These are phyloP conservation scores for Lasioglossum baleicum DNA, from an alignment of 1,140 invertebrate species.

Conservation along the genomic window DNA sequence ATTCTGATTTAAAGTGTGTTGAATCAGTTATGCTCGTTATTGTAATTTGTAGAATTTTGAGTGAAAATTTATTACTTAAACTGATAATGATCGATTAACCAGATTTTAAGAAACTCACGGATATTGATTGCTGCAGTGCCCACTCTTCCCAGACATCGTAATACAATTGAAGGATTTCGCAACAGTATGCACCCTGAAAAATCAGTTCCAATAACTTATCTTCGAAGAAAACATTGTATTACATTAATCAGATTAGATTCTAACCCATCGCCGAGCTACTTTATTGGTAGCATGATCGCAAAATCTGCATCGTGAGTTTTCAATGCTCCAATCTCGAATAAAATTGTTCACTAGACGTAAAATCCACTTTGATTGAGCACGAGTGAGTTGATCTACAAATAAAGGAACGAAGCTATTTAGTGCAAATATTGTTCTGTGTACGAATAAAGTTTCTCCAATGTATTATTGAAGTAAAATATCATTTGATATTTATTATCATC, in stretches of 20 bases:
- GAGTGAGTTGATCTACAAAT: conserved; percentile 23
- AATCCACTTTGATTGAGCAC: conserved; percentile 19
- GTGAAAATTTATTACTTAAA: too few relatives aligned
- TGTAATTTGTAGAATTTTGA: too few relatives aligned
- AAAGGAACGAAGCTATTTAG: conserved; percentile 10
- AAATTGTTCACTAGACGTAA: conserved; percentile 50
- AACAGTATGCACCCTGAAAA: conserved; percentile 38
- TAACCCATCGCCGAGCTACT: conserved; percentile 27
- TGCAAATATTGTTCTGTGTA: conserved; percentile 19
- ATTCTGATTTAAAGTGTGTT: too few relatives aligned
- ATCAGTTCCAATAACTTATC: not conserved
- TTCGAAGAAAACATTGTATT: not conserved
- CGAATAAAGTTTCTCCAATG: conserved; percentile 10
- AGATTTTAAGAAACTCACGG: conserved; percentile 7
- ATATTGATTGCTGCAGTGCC: conserved; percentile 11
- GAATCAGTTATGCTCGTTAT: too few relatives aligned
- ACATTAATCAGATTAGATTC: too few relatives aligned
- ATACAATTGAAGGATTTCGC: conserved; percentile 9
- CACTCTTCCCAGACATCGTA: conserved; percentile 32
- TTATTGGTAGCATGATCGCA: conserved; percentile 32
- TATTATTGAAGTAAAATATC: too few relatives aligned
- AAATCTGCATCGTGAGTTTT: conserved; percentile 29
- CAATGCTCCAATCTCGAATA: conserved; percentile 46
- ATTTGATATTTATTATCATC: too few relatives aligned
- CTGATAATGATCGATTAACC: too few relatives aligned